Conservation (phyloP, 2,888 invertebrate genomes). For the Copidosoma aretas region DNA sequence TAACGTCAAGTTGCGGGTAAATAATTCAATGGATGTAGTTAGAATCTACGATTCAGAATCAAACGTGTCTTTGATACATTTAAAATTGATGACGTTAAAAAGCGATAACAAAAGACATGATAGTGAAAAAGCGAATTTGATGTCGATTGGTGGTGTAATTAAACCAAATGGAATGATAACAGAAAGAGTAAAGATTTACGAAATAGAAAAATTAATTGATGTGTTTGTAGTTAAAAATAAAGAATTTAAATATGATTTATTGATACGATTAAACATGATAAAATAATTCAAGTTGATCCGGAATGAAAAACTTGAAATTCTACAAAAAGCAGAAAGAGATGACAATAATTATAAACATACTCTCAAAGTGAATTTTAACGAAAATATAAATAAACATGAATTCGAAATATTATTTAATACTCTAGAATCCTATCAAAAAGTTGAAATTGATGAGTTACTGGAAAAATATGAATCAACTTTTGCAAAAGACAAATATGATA, state of each 20-base stretch:
- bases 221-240: no score
- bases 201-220: no score
- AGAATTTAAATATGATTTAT: no score
- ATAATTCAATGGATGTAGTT: background rate
- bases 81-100: background rate
- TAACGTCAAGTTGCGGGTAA: no score
- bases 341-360: background rate
- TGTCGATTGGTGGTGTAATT: background rate
- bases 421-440: background rate
- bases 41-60: background rate
- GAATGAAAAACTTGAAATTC: background rate
- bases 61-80: background rate
- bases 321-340: background rate
- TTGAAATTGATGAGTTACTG: background rate
- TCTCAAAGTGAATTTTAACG: background rate
- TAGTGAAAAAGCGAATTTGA: background rate
- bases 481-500: background rate
- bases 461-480: background rate
- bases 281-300: background rate
- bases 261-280: background rate
- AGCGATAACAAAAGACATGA: background rate
- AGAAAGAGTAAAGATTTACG: no score
- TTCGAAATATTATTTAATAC: background rate
- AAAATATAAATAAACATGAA: background rate
- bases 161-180: background rate